phyloP scores from a whole-genome alignment of 2,113 vertebrate species.

The Alosa alosa region DNA sequence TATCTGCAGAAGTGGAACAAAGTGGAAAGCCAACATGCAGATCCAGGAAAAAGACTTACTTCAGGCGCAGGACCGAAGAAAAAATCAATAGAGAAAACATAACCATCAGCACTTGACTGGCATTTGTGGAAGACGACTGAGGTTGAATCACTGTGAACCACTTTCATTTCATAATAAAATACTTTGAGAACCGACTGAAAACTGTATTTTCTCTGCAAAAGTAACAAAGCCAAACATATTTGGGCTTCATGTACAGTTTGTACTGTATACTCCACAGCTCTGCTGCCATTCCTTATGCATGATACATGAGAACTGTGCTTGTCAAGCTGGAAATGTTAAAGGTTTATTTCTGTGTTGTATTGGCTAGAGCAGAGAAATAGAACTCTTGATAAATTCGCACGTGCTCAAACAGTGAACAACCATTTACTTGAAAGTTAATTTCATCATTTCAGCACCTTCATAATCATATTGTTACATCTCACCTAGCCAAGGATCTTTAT shows the following conservation, averaged over 20 bases:
- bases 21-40: background rate
- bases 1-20: background rate
- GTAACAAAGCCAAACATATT: background rate
- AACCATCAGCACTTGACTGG: background rate
- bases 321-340: background rate
- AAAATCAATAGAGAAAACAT: background rate
- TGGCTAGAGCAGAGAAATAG: background rate
- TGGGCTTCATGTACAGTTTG: background rate
- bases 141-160: background rate
- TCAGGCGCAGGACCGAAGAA: background rate
- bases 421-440: background rate
- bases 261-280: background rate
- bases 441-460: background rate
- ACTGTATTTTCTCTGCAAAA: background rate
- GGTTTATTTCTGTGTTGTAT: background rate
- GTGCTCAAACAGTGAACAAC: background rate
- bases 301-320: background rate
- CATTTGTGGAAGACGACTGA: background rate
- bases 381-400: background rate
- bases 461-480: background rate
- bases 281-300: background rate
- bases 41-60: background rate
- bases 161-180: slow-evolving; percentile 18
- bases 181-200: background rate
- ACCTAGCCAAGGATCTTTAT: background rate